Conservation (phyloP, 2,888 invertebrate genomes). For the Eupithecia pulchellata region DNA sequence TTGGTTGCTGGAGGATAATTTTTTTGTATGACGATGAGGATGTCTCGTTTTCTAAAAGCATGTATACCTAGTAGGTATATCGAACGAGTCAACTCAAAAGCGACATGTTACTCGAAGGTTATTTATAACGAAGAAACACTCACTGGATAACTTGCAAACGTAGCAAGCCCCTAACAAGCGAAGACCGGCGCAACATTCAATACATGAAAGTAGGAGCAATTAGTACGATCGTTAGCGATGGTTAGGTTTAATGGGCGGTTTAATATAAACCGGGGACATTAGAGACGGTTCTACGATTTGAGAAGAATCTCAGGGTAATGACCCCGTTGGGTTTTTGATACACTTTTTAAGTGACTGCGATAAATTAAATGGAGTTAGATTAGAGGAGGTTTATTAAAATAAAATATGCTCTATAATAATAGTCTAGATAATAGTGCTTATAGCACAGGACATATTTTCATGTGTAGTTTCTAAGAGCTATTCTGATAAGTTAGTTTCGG, state of each 20-base stretch:
- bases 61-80: no score
- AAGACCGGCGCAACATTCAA: constrained; percentile 8
- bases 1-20: no score
- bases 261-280: constrained; percentile 45
- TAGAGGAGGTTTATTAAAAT: neutral
- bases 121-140: neutral
- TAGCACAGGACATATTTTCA: no score
- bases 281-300: constrained; percentile 27
- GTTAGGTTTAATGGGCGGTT: constrained; percentile 54
- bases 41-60: neutral
- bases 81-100: neutral
- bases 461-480: no score
- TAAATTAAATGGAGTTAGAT: neutral
- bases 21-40: neutral
- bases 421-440: no score
- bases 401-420: no score
- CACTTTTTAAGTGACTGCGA: neutral
- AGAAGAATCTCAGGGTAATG: constrained; percentile 29
- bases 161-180: neutral
- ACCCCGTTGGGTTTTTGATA: constrained; percentile 7
- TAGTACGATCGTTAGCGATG: constrained; percentile 56
- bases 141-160: neutral
- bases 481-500: no score
- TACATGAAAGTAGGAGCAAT: constrained; percentile 54
- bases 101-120: neutral